Conservation (phyloP, 1,140 invertebrate species). For the Aethina tumida region DNA sequence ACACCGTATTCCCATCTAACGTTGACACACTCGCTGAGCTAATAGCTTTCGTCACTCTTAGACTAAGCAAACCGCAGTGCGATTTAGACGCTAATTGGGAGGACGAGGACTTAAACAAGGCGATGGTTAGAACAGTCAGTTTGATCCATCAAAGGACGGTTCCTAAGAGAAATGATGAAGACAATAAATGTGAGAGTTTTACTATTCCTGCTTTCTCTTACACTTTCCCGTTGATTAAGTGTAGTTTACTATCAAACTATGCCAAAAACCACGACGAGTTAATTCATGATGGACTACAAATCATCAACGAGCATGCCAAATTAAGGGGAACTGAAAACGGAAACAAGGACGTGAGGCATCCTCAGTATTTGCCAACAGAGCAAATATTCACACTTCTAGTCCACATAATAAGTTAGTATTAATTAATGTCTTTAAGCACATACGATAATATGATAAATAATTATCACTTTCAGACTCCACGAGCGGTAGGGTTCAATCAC, state of each 20-base stretch:
- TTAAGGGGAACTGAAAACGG: constrained; percentile 41
- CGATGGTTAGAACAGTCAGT: constrained; percentile 44
- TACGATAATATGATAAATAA: neutral
- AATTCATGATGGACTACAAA: constrained; percentile 52
- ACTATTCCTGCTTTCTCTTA: constrained; percentile 69
- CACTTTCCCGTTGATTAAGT: constrained; percentile 68
- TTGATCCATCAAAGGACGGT: constrained; percentile 40
- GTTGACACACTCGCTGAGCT: constrained; percentile 42
- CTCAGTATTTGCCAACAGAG: constrained; percentile 64
- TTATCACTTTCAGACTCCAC: constrained; percentile 42
- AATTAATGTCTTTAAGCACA: constrained; percentile 1
- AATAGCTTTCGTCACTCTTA: constrained; percentile 58
- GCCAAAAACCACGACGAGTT: constrained; percentile 45
- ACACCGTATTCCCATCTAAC: constrained; percentile 41
- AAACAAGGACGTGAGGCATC: constrained; percentile 51
- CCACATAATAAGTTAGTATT: constrained; percentile 59
- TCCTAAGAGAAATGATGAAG: constrained; percentile 16
- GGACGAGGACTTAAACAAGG: constrained; percentile 45
- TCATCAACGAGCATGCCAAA: constrained; percentile 63
- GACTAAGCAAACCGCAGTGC: constrained; percentile 65
- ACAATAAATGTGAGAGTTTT: constrained; percentile 35
- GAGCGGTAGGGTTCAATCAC: constrained; percentile 58
- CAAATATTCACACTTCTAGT: constrained; percentile 74
- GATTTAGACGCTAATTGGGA: constrained; percentile 69
- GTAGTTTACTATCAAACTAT: constrained; percentile 44